Base-by-base conservation (phyloP, 2,797 vertebrate genomes). In the Mastacembelus armatus region DNA sequence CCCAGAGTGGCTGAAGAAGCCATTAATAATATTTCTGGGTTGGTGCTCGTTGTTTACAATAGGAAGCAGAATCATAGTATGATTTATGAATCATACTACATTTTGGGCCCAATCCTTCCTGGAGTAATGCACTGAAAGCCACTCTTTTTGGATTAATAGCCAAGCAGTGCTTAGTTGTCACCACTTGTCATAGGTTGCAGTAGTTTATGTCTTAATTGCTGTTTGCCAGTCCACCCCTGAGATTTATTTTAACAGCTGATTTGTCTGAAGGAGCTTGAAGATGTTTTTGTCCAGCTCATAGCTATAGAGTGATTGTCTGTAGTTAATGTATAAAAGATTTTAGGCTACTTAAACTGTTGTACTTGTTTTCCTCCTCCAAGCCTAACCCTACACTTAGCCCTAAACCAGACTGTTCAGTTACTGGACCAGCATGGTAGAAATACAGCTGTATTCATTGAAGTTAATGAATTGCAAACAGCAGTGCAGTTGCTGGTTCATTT, bases 401-500 rank as follows among this genome's bases (percentile, higher is more conserved):
- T n/a, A n/a, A n/a, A n/a, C n/a, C n/a, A n/a, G n/a, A n/a, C n/a
- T n/a, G n/a, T n/a, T n/a, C n/a, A n/a, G n/a, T n/a, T n/a, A n/a
- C n/a, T n/a, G n/a, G n/a, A n/a, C n/a, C n/a, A n/a, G n/a, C n/a
- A n/a, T 18, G n/a, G n/a, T 38, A 40, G n/a, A 1, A n/a, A 49
- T 19, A 24, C 43, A 4, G 7, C 4, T 47, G 5, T 6, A 30
- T 21, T 35, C 9, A 0, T 49, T 14, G n/a, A 18, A 18, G 16
- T 16, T 61, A 19, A 39, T 42, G n/a, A n/a, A n/a, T n/a, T 42
- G 36, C 60, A 45, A 73, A 69, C 32, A 35, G 43, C 3, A 0
- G n/a, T 11, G 26, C 48, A 39, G 69, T 59, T 29, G 14, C 8
- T 0, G 27, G 27, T 43, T 60, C 33, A 57, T 62, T 49, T 66